These are phyloP conservation scores for Dryadula phaetusa DNA, from an alignment of 2,888 invertebrate genomes.

Conservation along the genomic window DNA sequence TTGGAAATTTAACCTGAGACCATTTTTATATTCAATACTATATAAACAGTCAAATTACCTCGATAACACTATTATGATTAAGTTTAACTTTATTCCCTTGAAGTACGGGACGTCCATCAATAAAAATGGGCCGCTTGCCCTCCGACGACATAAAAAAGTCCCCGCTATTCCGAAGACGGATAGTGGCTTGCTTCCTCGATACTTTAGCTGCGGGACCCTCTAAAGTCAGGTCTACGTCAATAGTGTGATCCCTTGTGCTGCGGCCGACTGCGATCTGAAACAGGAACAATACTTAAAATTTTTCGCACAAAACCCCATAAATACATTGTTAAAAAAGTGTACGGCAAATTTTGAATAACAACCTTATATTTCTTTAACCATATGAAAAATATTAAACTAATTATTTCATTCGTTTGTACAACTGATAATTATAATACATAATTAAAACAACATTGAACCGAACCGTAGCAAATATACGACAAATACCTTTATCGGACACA, in stretches of 20 bases:
- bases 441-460: conserved; percentile 56
- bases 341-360: neutral
- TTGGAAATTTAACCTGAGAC: no score
- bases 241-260: conserved; percentile 92
- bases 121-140: conserved; percentile 96
- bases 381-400: conserved; percentile 40
- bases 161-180: conserved; percentile 94
- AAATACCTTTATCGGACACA: conserved; percentile 48
- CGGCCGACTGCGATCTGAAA: conserved; percentile 94
- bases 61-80: conserved; percentile 96
- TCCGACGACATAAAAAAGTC: conserved; percentile 98
- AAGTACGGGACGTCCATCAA: conserved; percentile 95
- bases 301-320: neutral
- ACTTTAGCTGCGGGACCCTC: conserved; percentile 98
- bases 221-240: conserved; percentile 96
- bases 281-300: conserved; percentile 20
- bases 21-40: neutral
- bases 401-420: conserved; percentile 54
- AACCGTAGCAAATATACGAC: conserved; percentile 46
- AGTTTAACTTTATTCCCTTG: conserved; percentile 95
- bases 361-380: neutral
- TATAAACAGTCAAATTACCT: conserved; percentile 81
- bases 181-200: conserved; percentile 96
- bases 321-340: neutral
- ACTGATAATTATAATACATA: conserved; percentile 60